Evolutionary conservation across 2,113 vertebrate species (phyloP).

Genomic region (Narcine bancroftii): DNA sequence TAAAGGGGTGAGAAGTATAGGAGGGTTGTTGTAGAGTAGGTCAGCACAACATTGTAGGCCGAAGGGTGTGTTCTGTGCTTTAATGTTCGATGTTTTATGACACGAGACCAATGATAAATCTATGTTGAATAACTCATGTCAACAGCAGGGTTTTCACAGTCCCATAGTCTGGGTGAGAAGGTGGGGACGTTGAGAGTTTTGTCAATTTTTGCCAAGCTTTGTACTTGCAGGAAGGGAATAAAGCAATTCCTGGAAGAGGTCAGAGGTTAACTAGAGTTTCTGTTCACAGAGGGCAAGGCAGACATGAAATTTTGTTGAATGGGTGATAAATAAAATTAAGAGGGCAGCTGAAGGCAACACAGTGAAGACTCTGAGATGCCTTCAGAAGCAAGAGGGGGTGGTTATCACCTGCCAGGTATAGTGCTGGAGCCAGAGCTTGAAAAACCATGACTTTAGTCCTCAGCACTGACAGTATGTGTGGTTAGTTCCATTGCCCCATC

Average conservation of each 20-base stretch:
- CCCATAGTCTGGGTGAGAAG: background rate
- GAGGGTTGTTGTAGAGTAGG: too few species aligned
- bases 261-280: background rate
- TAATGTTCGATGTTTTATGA: too few species aligned
- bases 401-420: background rate
- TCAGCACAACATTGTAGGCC: too few species aligned
- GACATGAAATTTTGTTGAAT: background rate
- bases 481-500: background rate
- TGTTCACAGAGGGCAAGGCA: background rate
- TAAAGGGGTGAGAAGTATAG: too few species aligned
- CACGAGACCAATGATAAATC: too few species aligned
- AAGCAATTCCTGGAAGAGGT: background rate
- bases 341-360: background rate
- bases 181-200: background rate
- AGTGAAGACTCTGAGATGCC: background rate
- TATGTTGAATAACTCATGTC: background rate
- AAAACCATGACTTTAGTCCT: background rate
- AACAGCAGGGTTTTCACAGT: background rate
- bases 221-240: background rate
- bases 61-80: too few species aligned
- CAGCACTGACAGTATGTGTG: background rate
- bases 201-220: background rate
- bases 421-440: background rate
- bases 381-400: background rate
- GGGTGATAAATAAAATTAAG: background rate